Percentiles rank a stretch among this genome's conserved stretches.
Evolutionary conservation across 2,113 vertebrate genomes (phyloP).

Genomic region (Myodes glareolus): DNA sequence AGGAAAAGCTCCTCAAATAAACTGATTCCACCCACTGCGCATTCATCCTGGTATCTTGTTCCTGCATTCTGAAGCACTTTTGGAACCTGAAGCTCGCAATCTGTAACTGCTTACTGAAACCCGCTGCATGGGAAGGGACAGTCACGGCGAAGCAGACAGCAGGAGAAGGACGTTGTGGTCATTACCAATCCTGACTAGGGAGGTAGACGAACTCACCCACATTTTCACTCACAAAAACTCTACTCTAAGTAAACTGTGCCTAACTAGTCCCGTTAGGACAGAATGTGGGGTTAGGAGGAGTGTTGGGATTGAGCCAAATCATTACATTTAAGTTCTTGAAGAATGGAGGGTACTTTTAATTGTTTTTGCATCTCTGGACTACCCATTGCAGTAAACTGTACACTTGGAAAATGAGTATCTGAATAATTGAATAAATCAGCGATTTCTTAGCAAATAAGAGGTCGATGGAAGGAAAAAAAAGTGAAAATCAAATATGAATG

Average conservation of each 20-base stretch:
- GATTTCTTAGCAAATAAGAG: slow-evolving; percentile 22
- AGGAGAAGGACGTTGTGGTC: neutral
- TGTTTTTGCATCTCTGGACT: slow-evolving; percentile 41
- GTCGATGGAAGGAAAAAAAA: neutral
- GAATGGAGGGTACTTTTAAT: slow-evolving; percentile 50
- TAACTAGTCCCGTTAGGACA: neutral
- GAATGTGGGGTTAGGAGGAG: neutral
- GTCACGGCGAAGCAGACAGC: slow-evolving; percentile 11
- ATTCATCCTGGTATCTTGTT: slow-evolving; percentile 71
- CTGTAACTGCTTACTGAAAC: slow-evolving; percentile 58
- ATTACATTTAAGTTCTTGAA: slow-evolving; percentile 28
- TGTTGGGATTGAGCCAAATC: neutral
- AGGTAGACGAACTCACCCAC: neutral
- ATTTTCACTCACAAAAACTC: slow-evolving; percentile 23
- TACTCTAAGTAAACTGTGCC: neutral
- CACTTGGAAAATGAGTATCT: slow-evolving; percentile 17
- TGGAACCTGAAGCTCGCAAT: slow-evolving; percentile 65
- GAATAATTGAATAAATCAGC: slow-evolving; percentile 25
- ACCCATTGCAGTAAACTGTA: neutral
- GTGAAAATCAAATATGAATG: slow-evolving; percentile 42
- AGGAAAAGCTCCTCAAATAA: slow-evolving; percentile 78
- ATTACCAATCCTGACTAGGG: neutral
- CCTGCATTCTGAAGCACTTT: slow-evolving; percentile 64
- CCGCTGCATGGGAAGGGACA: slow-evolving; percentile 44
- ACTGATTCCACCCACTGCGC: slow-evolving; percentile 69